A percentile compares a stretch with the other conserved stretches of the same genome.
These are phyloP conservation scores for Adelphocoris suturalis DNA, from an alignment of 2,888 invertebrate genomes.

Conservation along the genomic window DNA sequence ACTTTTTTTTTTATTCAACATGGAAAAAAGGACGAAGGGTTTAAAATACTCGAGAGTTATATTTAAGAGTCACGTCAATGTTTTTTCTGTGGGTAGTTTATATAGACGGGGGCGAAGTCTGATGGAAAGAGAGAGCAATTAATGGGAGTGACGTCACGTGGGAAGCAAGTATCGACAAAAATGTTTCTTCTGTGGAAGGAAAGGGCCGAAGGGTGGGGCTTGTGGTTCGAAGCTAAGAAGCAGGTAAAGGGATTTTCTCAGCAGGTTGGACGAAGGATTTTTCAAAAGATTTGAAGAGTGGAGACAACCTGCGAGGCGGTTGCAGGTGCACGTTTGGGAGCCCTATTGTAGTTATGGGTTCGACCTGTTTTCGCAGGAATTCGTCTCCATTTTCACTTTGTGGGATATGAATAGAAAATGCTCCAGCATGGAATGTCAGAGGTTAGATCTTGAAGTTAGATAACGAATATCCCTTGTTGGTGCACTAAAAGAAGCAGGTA, in stretches of 20 bases:
- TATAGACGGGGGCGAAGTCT: constrained; percentile 6
- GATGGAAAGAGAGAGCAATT: background rate
- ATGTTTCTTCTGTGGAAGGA: constrained; percentile 14
- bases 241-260: constrained; percentile 48
- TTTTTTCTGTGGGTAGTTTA: background rate
- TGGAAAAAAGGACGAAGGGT: constrained; percentile 20
- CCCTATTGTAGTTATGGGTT: background rate
- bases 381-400: background rate
- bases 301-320: background rate
- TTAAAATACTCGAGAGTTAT: constrained; percentile 8
- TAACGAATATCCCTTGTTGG: too few species aligned
- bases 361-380: background rate
- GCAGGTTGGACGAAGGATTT: background rate
- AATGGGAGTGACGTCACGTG: constrained; percentile 54
- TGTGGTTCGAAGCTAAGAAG: background rate
- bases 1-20: background rate
- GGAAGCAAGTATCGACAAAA: background rate
- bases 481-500: too few species aligned
- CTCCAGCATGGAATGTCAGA: too few species aligned
- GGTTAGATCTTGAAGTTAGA: too few species aligned
- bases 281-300: constrained; percentile 24
- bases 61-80: constrained; percentile 57
- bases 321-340: constrained; percentile 14
- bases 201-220: background rate
- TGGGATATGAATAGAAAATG: too few species aligned